Evolutionary conservation across 2,888 invertebrate genomes (phyloP), one percentile per base, ranked within the genome.

Genomic region (Athripsodes cinereus): DNA sequence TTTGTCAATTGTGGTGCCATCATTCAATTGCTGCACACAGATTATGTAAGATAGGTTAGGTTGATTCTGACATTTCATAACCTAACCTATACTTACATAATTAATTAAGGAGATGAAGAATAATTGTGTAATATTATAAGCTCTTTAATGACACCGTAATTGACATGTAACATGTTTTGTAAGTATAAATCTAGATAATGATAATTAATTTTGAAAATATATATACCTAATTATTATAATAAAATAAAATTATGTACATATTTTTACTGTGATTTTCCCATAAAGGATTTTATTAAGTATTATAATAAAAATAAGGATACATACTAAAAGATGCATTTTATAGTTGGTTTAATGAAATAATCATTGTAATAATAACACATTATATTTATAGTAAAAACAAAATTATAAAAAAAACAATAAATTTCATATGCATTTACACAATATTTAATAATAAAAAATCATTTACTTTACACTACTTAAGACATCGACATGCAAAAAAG

Each of bases 191-290:
- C 19, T 19, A 48, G 40, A 40, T 20, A 50, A 26, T 22, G n/a
- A 3, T 20, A 50, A 50, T 10, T 22, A 20, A 48, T 18, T 8
- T 50, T 50, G 21, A 21, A 21, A 21, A 48, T 48, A 48, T 20
- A 48, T 50, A 26, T 26, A 22, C 19, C 11, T 50, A 50, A 52
- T 26, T 52, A 22, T 54, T 58, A 58, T 58, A 54, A 48, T 54
- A 22, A 50, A 49, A 46, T 54, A 58, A 54, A 48, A 55, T 53
- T 50, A 35, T 58, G 58, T 58, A 58, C 58, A 58, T 58, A 58
- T 55, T 58, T 56, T 58, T 54, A 58, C 58, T 58, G 58, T 58
- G 58, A 58, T 58, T 55, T 50, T 53, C 18, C 48, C 19, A 53
- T 53, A 46, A 21, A 19, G 50, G 50, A 53, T 57, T 52, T 48